phyloP scores from a whole-genome alignment of 2,888 invertebrate genomes.

The Drosophila tanythrix region DNA sequence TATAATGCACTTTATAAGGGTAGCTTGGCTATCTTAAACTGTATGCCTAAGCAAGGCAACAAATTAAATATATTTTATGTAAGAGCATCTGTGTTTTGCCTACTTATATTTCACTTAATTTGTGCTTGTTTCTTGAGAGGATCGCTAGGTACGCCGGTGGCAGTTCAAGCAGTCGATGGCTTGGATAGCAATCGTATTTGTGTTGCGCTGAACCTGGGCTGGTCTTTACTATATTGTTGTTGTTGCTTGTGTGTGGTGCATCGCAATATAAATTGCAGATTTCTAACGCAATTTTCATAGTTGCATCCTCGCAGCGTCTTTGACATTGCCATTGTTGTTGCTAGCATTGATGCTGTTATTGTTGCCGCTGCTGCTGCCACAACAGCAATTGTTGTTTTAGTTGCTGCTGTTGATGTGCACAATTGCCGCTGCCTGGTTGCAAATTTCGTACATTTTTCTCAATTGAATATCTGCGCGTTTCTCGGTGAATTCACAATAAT shows the following conservation, averaged over 20 bases:
- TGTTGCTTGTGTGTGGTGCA: constrained; percentile 60
- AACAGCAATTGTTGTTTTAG: constrained; percentile 35
- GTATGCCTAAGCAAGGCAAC: background rate
- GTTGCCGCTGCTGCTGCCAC: constrained; percentile 29
- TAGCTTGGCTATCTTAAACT: background rate
- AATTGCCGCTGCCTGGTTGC: constrained; percentile 79
- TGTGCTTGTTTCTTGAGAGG: constrained; percentile 43
- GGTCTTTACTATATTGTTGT: constrained; percentile 35
- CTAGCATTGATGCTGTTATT: constrained; percentile 31
- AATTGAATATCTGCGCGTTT: constrained; percentile 64
- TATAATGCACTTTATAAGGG: constrained; percentile 25
- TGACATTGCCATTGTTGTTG: constrained; percentile 77
- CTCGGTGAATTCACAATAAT: constrained; percentile 66
- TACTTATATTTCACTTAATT: background rate
- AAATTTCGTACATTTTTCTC: constrained; percentile 74
- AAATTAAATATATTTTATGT: background rate
- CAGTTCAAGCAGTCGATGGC: constrained; percentile 61
- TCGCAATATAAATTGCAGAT: constrained; percentile 81
- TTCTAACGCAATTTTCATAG: constrained; percentile 82
- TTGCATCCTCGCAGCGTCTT: constrained; percentile 68
- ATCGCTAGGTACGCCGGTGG: constrained; percentile 61
- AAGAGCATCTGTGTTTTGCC: constrained; percentile 22
- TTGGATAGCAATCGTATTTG: constrained; percentile 62
- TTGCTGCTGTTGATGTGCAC: constrained; percentile 39
- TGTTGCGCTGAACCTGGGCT: constrained; percentile 56